A percentile compares a stretch with the other conserved stretches of the same genome.
Conservation (phyloP, 2,797 vertebrate species). For the Enteromius radiatus region DNA sequence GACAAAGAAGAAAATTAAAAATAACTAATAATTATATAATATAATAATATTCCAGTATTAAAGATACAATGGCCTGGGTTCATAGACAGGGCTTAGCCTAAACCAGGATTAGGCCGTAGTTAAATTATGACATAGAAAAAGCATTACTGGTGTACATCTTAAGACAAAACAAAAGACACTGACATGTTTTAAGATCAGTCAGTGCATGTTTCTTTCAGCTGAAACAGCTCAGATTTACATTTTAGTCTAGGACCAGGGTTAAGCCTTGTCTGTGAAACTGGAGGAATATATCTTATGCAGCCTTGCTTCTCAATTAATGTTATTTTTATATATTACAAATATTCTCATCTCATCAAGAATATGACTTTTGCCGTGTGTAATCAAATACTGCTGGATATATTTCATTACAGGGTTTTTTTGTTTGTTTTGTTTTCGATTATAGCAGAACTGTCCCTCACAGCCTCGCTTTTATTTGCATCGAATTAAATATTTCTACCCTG, state of each 20-base stretch:
- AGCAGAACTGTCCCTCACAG: background rate
- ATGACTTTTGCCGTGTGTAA: background rate
- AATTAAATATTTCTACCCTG: background rate
- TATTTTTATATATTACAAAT: background rate
- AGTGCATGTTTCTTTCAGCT: too few relatives aligned
- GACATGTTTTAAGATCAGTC: too few relatives aligned
- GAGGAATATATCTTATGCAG: background rate
- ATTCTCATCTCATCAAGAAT: background rate
- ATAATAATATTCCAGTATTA: too few relatives aligned
- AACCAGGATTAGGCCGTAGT: too few relatives aligned
- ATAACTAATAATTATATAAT: background rate
- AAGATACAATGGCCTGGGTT: background rate
- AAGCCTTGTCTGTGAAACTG: too few relatives aligned
- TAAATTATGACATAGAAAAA: too few relatives aligned
- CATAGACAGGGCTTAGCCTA: too few relatives aligned
- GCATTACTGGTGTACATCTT: too few relatives aligned
- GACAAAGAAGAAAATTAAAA: background rate
- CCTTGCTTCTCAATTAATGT: background rate
- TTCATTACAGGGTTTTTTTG: background rate
- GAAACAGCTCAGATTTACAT: too few relatives aligned
- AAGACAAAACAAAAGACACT: too few relatives aligned
- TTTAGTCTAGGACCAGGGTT: too few relatives aligned
- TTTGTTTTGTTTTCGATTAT: background rate
- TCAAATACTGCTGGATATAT: background rate
- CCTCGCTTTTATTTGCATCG: slow-evolving; percentile 9